Evolutionary conservation across 2,113 vertebrate species (phyloP).

Genomic region (Rhynchomys soricoides): DNA sequence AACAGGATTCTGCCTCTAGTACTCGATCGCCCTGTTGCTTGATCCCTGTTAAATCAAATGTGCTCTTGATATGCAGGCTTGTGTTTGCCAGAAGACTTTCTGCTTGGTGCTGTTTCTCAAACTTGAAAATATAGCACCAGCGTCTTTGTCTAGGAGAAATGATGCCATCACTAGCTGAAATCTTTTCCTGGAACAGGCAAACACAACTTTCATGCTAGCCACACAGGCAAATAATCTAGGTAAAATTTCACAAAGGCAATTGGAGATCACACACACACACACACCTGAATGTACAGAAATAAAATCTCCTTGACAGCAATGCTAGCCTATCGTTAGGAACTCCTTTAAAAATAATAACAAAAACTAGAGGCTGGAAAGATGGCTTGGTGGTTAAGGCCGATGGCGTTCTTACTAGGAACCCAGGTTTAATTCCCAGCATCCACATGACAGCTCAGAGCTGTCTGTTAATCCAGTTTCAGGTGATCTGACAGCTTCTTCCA

Average conservation of each 20-base stretch:
- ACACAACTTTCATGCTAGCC: background rate
- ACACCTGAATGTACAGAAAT: background rate
- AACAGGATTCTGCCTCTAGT: background rate
- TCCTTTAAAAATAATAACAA: background rate
- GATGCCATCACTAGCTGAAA: background rate
- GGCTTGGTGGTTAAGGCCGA: background rate
- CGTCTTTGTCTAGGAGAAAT: background rate
- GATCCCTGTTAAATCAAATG: background rate
- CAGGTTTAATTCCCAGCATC: background rate
- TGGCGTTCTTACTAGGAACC: background rate
- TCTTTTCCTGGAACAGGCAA: slow-evolving; percentile 25
- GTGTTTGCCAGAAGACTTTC: background rate
- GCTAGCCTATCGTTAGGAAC: background rate
- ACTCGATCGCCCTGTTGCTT: background rate
- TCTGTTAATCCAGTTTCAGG: background rate
- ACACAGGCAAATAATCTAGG: background rate
- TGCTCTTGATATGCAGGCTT: slow-evolving; percentile 14
- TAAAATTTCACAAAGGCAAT: background rate
- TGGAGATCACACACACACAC: background rate
- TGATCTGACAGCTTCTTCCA: background rate
- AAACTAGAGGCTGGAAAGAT: background rate
- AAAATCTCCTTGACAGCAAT: background rate
- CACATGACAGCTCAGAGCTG: background rate
- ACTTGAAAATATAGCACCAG: slow-evolving; percentile 23
- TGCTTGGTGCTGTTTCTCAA: slow-evolving; percentile 21